These are phyloP conservation scores for Pseudomyrmex flavicornis DNA, from an alignment of 1,140 invertebrate genomes.

Conservation along the genomic window DNA sequence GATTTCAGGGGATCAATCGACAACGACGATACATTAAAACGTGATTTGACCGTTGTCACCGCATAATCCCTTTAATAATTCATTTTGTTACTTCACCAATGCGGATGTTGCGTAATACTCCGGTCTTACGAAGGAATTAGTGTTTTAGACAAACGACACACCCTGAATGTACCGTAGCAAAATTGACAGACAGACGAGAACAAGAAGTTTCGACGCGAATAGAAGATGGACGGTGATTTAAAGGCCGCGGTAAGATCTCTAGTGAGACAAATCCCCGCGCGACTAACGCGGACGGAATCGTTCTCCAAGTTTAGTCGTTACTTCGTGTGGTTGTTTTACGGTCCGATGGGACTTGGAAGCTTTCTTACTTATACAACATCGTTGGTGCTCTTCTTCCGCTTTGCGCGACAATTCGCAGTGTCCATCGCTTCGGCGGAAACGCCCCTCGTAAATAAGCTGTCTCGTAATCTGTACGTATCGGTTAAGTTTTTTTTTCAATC, in stretches of 20 bases:
- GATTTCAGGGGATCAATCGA: too few relatives aligned
- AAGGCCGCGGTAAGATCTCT: constrained; percentile 22
- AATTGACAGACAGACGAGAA: neutral
- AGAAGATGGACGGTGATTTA: neutral
- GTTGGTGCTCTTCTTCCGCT: neutral
- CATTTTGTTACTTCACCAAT: too few relatives aligned
- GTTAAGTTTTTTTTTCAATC: neutral
- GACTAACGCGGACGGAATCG: constrained; percentile 4
- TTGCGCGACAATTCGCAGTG: neutral
- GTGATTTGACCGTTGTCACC: too few relatives aligned
- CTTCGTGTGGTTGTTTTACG: constrained; percentile 47
- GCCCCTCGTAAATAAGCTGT: neutral
- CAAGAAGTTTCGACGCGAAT: neutral
- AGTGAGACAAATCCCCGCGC: constrained; percentile 28
- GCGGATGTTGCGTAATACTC: too few relatives aligned
- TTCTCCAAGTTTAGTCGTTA: constrained; percentile 62
- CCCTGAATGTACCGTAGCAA: neutral
- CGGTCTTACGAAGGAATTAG: too few relatives aligned
- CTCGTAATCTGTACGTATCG: neutral
- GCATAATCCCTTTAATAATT: too few relatives aligned
- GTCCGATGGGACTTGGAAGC: constrained; percentile 37
- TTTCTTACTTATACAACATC: constrained; percentile 8
- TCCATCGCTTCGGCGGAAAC: neutral
- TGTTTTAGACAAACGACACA: neutral
- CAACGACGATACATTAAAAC: too few relatives aligned